These are phyloP conservation scores for Philotrypesis tridentata DNA, from an alignment of 1,140 invertebrate genomes.

Conservation along the genomic window DNA sequence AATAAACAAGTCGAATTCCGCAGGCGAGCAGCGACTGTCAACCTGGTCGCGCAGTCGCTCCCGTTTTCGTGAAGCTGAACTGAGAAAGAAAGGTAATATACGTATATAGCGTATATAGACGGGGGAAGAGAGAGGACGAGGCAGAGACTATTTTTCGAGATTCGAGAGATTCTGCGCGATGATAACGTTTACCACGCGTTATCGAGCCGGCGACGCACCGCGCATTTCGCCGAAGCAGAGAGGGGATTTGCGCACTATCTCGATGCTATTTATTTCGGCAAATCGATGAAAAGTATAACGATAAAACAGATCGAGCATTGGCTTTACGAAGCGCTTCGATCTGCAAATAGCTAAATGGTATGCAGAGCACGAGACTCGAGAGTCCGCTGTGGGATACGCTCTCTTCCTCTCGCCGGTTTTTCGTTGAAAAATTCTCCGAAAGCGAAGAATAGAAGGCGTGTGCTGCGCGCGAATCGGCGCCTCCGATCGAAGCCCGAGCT, in stretches of 20 bases:
- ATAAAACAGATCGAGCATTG: too few species aligned
- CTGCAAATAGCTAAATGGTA: too few species aligned
- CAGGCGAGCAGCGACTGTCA: conserved; percentile 24
- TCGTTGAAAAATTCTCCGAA: conserved; percentile 4
- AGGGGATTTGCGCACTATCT: too few species aligned
- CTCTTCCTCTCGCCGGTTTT: not conserved
- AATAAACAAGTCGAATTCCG: conserved; percentile 44
- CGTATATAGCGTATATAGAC: too few species aligned
- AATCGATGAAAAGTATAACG: too few species aligned
- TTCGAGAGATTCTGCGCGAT: not conserved
- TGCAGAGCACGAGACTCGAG: too few species aligned
- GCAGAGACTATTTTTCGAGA: not conserved
- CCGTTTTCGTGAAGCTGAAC: not conserved
- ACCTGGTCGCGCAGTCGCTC: not conserved
- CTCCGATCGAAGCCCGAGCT: conserved; percentile 29
- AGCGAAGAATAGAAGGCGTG: not conserved
- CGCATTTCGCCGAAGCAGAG: too few species aligned
- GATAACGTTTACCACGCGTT: conserved; percentile 15
- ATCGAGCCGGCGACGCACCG: too few species aligned
- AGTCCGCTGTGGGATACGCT: too few species aligned
- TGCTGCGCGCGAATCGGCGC: conserved; percentile 15
- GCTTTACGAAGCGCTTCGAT: too few species aligned
- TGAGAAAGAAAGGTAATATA: conserved; percentile 2
- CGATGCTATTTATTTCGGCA: too few species aligned
- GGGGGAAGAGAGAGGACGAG: not conserved